These are phyloP conservation scores for Orbicella faveolata DNA, from an alignment of 64 coral and sea anemone genomes.

Conservation along the genomic window DNA sequence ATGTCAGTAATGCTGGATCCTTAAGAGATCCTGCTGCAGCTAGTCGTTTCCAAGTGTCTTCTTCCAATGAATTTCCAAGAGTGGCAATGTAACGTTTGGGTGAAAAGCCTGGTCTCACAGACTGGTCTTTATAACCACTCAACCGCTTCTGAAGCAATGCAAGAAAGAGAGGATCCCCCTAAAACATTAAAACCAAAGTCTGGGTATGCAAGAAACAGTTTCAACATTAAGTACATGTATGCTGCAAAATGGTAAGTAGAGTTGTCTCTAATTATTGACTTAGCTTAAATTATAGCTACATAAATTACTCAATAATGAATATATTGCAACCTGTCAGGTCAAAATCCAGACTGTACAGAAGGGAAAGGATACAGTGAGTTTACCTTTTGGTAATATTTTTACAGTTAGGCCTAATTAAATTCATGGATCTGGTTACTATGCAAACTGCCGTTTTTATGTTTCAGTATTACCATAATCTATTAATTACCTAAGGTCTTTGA, in stretches of 20 bases:
- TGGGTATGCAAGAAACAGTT: neutral
- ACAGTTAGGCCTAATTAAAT: too few species aligned
- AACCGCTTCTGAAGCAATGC: conserved; percentile 75
- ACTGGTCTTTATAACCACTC: conserved; percentile 64
- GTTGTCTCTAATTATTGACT: too few species aligned
- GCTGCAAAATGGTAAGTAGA: neutral
- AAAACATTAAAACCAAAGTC: neutral
- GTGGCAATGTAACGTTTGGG: conserved; percentile 95
- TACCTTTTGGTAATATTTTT: too few species aligned
- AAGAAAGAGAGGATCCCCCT: conserved; percentile 92
- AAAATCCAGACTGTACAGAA: too few species aligned
- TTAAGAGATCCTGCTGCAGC: conserved; percentile 65
- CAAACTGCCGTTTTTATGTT: too few species aligned
- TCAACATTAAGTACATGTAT: neutral
- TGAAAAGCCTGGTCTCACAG: conserved; percentile 88
- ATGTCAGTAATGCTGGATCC: conserved; percentile 47
- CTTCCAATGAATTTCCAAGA: conserved; percentile 69
- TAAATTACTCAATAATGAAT: too few species aligned
- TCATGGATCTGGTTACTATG: too few species aligned
- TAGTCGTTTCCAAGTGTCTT: conserved; percentile 83
- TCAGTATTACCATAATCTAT: too few species aligned
- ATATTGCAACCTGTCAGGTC: too few species aligned
- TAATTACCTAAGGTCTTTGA: too few species aligned
- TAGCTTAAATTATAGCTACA: too few species aligned
- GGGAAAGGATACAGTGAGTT: too few species aligned